Evolutionary conservation across 2,888 invertebrate genomes (phyloP).

Genomic region (Myopa testacea): DNA sequence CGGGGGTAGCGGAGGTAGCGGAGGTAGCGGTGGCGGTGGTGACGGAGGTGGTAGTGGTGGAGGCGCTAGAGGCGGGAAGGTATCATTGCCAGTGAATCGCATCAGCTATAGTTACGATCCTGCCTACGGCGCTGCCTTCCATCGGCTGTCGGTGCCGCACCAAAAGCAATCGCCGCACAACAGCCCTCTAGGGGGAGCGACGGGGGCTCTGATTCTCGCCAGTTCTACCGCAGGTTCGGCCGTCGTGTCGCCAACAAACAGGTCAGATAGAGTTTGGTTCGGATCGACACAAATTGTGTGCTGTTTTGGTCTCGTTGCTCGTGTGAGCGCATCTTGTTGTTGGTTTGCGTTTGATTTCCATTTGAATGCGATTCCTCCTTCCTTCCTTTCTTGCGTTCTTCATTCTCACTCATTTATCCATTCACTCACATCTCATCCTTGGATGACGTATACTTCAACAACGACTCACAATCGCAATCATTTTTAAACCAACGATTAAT

Average conservation of each 20-base stretch:
- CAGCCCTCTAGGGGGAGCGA: slow-evolving; percentile 32
- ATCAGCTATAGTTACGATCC: slow-evolving; percentile 62
- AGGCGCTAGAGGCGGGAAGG: neutral
- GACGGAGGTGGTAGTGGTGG: neutral
- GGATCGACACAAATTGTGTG: slow-evolving; percentile 50
- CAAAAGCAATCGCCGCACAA: slow-evolving; percentile 46
- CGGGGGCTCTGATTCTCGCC: slow-evolving; percentile 28
- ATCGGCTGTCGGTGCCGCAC: slow-evolving; percentile 56
- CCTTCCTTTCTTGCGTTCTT: neutral
- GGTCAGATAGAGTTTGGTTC: slow-evolving; percentile 36
- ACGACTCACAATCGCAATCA: neutral
- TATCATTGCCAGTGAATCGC: slow-evolving; percentile 35
- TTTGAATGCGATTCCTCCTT: slow-evolving; percentile 36
- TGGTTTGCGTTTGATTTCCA: slow-evolving; percentile 31
- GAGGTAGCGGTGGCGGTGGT: neutral
- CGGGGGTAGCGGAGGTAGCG: neutral
- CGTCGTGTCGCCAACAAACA: slow-evolving; percentile 43
- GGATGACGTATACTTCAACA: neutral
- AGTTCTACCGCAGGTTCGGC: slow-evolving; percentile 43
- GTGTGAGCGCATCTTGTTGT: slow-evolving; percentile 25
- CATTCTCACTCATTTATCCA: slow-evolving; percentile 2
- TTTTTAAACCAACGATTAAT: neutral
- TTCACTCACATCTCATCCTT: neutral
- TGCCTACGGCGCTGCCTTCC: slow-evolving; percentile 53
- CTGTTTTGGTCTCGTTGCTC: slow-evolving; percentile 46